Percentiles rank a stretch among this genome's conserved stretches.
These are phyloP conservation scores for Caiman crocodilus DNA, from an alignment of 2,797 vertebrate genomes.

Conservation along the genomic window DNA sequence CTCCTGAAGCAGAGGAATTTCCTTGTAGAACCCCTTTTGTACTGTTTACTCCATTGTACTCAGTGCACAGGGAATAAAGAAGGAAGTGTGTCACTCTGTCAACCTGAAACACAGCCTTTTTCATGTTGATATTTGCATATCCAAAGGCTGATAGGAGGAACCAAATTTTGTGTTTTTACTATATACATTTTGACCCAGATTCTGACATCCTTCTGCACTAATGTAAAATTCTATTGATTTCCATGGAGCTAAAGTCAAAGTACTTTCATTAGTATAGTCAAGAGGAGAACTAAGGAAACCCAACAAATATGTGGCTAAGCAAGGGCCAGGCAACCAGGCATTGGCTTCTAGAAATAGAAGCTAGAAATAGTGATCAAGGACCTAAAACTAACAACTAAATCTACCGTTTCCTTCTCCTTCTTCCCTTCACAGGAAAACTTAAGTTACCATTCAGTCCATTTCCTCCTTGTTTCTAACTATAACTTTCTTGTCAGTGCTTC, in stretches of 20 bases:
- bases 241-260: slow-evolving; percentile 45
- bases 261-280: neutral
- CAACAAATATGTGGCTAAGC: neutral
- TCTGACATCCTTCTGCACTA: slow-evolving; percentile 31
- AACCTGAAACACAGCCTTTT: neutral
- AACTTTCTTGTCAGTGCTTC: slow-evolving; percentile 15
- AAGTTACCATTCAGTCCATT: slow-evolving; percentile 51
- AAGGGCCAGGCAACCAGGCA: slow-evolving; percentile 1
- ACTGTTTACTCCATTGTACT: neutral
- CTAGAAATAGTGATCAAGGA: slow-evolving; percentile 46
- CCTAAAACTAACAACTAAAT: neutral
- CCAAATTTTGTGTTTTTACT: neutral
- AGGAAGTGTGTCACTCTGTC: neutral
- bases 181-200: slow-evolving; percentile 27
- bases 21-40: neutral
- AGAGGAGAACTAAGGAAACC: too few species aligned
- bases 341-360: neutral
- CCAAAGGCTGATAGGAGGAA: neutral
- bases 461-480: slow-evolving; percentile 14
- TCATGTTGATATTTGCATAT: neutral
- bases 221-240: slow-evolving; percentile 26
- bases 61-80: rapidly evolving
- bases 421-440: slow-evolving; percentile 27
- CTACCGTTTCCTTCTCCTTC: neutral
- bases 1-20: rapidly evolving